Conservation (phyloP, 2,888 invertebrate species). For the Brachypterus glaber region DNA sequence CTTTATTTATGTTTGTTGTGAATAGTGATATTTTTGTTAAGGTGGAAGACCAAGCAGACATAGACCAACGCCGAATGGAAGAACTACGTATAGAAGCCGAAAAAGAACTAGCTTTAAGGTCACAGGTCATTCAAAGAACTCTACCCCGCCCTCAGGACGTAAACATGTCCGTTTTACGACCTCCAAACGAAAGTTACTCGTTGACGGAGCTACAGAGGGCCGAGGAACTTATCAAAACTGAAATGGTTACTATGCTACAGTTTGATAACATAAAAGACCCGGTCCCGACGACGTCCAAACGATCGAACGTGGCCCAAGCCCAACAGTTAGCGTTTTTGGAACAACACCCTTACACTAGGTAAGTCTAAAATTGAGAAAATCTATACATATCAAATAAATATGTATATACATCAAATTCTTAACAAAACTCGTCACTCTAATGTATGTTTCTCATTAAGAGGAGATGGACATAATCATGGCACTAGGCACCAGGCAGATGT, state of each 20-base stretch:
- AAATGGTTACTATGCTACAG: constrained; percentile 93
- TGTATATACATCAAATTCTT: too few species aligned
- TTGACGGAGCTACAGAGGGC: constrained; percentile 86
- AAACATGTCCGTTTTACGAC: constrained; percentile 72
- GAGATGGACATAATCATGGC: too few species aligned
- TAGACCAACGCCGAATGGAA: constrained; percentile 60
- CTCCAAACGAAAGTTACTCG: constrained; percentile 63
- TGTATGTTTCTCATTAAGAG: too few species aligned
- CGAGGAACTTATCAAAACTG: constrained; percentile 90
- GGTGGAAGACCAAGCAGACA: constrained; percentile 79
- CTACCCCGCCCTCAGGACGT: constrained; percentile 80
- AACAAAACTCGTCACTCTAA: too few species aligned
- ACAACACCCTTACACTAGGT: constrained; percentile 77
- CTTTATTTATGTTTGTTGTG: not conserved
- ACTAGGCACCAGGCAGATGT: too few species aligned
- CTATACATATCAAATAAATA: too few species aligned
- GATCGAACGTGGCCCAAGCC: constrained; percentile 50
- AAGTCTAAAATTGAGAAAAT: too few species aligned
- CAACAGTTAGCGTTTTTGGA: constrained; percentile 77
- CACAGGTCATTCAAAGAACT: constrained; percentile 76
- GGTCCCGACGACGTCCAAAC: constrained; percentile 40
- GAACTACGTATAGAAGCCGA: constrained; percentile 62
- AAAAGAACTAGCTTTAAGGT: constrained; percentile 64
- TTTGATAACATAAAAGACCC: constrained; percentile 82
- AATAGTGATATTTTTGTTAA: constrained; percentile 5